phyloP scores from a whole-genome alignment of 2,113 vertebrate species.

The Pachycephala philippinensis region DNA sequence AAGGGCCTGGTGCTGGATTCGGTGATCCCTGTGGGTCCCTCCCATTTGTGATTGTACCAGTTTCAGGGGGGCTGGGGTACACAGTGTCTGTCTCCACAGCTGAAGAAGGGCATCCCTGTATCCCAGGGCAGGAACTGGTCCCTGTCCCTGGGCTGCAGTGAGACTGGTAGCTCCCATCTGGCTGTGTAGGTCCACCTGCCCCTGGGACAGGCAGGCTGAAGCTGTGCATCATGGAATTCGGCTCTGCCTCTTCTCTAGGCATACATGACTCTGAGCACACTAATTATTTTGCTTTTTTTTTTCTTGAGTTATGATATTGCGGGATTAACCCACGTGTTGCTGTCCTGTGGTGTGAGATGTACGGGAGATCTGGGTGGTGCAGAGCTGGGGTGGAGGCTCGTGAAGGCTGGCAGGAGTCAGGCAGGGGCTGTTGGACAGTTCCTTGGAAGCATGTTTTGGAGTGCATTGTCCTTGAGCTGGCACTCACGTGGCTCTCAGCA shows the following conservation, averaged over 20 bases:
- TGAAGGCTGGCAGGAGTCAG: background rate
- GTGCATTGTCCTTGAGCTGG: background rate
- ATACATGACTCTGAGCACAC: background rate
- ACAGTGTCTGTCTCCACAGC: background rate
- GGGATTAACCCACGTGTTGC: background rate
- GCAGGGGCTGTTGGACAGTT: background rate
- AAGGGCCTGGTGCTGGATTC: background rate
- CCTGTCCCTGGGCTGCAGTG: background rate
- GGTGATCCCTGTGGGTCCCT: background rate
- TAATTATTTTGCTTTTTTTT: background rate
- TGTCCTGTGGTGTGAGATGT: background rate
- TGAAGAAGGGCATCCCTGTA: background rate
- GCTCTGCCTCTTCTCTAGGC: background rate
- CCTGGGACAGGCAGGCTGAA: background rate
- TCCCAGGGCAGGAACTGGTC: background rate
- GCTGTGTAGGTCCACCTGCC: background rate
- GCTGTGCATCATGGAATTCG: accelerated
- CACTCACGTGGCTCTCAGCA: background rate
- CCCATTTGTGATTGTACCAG: background rate
- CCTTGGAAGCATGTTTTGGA: background rate
- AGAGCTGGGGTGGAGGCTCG: accelerated
- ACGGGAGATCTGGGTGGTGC: accelerated
- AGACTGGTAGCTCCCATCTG: background rate
- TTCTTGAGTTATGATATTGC: background rate
- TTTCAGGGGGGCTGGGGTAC: background rate